Conservation (phyloP, 2,888 invertebrate species). For the Agrilus biguttatus region DNA sequence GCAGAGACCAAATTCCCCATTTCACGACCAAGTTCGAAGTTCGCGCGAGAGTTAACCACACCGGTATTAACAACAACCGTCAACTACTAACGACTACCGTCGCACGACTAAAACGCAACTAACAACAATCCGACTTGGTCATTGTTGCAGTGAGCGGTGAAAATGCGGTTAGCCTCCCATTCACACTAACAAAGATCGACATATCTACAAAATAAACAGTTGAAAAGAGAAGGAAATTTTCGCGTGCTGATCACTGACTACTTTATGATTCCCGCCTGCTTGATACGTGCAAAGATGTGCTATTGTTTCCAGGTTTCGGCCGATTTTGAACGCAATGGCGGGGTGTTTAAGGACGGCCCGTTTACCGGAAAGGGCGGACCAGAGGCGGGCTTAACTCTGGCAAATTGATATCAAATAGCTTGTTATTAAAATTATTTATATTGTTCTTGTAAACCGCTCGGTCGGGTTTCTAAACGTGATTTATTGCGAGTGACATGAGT, state of each 20-base stretch:
- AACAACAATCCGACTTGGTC: constrained; percentile 12
- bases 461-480: constrained; percentile 2
- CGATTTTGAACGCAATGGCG: constrained; percentile 13
- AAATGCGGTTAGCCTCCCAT: constrained; percentile 23
- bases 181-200: constrained; percentile 11
- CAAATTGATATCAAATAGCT: constrained; percentile 14
- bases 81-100: constrained; percentile 1
- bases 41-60: constrained; percentile 1
- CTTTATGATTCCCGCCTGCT: constrained; percentile 8
- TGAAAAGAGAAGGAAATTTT: constrained; percentile 18
- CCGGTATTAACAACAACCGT: constrained; percentile 11
- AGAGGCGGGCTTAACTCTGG: constrained; percentile 14
- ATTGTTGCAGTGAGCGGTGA: constrained; percentile 15
- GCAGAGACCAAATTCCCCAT: background rate
- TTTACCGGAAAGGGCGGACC: constrained; percentile 16
- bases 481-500: constrained; percentile 3
- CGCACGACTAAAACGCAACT: constrained; percentile 11
- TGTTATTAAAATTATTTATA: constrained; percentile 7
- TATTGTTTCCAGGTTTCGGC: constrained; percentile 18
- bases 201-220: constrained; percentile 1
- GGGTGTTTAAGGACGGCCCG: constrained; percentile 11
- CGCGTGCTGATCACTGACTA: constrained; percentile 4
- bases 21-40: constrained; percentile 3
- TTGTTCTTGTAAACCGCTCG: constrained; percentile 6
- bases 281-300: constrained; percentile 24